These are phyloP conservation scores for Sorex araneus DNA, from an alignment of 2,113 vertebrate genomes.

Conservation along the genomic window DNA sequence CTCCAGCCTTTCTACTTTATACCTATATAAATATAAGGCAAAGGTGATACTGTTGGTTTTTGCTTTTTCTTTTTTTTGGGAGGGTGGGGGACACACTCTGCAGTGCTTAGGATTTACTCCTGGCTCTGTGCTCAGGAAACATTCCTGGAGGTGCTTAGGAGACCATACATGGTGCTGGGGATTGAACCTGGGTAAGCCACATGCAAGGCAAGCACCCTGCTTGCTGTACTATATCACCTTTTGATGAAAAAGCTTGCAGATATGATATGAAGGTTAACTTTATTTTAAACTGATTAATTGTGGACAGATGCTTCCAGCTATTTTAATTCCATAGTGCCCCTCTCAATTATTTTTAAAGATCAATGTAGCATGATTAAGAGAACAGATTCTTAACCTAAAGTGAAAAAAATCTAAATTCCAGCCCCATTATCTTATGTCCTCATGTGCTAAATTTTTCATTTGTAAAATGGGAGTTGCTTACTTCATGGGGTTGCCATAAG, in stretches of 20 bases:
- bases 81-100: no score
- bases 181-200: no score
- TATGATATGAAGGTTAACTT: constrained; percentile 13
- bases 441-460: constrained; percentile 25
- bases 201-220: no score
- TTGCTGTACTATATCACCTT: no score
- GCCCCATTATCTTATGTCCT: background rate
- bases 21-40: constrained; percentile 41
- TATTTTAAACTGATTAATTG: constrained; percentile 20
- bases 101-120: no score
- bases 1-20: constrained; percentile 43
- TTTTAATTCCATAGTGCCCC: constrained; percentile 31
- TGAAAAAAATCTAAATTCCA: constrained; percentile 27
- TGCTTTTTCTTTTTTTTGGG: no score
- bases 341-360: constrained; percentile 19
- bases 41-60: constrained; percentile 23
- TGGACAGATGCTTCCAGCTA: background rate
- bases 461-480: constrained; percentile 16
- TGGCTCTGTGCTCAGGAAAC: no score
- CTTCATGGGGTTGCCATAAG: background rate
- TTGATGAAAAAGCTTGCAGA: background rate
- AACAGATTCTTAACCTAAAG: constrained; percentile 19
- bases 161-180: no score
- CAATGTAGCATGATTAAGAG: constrained; percentile 22
- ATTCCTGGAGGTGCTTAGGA: no score